A percentile compares a stretch with the other conserved stretches of the same genome.
Evolutionary conservation across 2,113 vertebrate species (phyloP).

Genomic region (Triplophysa tibetana): DNA sequence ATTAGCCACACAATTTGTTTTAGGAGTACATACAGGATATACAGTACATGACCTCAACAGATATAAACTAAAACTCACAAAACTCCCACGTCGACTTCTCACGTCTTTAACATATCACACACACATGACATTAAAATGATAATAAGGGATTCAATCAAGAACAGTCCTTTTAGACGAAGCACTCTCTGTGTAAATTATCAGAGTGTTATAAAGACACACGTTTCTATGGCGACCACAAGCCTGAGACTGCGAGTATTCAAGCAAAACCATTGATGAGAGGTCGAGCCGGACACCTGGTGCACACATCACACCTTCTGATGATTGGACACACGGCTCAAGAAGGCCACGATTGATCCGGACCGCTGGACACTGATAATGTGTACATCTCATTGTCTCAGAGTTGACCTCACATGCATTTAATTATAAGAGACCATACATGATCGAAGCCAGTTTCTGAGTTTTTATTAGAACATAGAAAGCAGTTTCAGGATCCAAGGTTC

Average conservation of each 20-base stretch:
- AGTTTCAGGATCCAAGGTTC: neutral
- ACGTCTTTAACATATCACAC: conserved; percentile 4
- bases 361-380: neutral
- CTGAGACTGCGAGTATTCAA: neutral
- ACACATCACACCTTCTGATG: conserved; percentile 24
- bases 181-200: conserved; percentile 30
- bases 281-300: conserved; percentile 11
- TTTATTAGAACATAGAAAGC: conserved; percentile 2
- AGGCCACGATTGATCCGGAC: neutral
- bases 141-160: conserved; percentile 30
- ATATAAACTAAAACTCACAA: neutral
- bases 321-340: conserved; percentile 7
- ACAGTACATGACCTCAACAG: neutral
- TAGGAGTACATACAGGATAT: neutral
- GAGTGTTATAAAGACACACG: conserved; percentile 48
- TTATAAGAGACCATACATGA: conserved; percentile 5
- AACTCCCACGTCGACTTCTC: neutral
- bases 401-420: neutral
- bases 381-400: neutral
- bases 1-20: neutral
- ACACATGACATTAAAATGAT: conserved; percentile 1
- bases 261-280: neutral
- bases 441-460: neutral
- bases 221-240: conserved; percentile 73
- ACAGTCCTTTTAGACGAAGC: conserved; percentile 23